Evolutionary conservation across 2,113 vertebrate genomes (phyloP), one percentile per base, ranked within the genome.

Genomic region (Dipodomys stephensi): DNA sequence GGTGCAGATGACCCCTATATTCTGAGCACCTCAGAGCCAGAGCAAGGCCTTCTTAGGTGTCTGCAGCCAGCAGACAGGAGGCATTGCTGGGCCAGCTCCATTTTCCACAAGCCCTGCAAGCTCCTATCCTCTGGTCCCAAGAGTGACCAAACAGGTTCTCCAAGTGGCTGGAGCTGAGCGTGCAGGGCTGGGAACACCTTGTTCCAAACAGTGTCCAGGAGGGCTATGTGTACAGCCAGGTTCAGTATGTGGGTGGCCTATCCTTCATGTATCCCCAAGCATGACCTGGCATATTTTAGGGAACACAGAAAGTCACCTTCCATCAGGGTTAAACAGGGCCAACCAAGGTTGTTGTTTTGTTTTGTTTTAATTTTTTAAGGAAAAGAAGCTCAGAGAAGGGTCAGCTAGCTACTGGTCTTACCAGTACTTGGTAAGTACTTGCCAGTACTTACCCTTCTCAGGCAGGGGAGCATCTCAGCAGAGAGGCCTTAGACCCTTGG

Each of bases 101-200:
- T 65, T 60, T 53, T 62, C n/a, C 13, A 64, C 6, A 22, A 68
- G 44, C 68, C 5, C 4, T 0, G 15, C 72, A 13, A 87, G 44
- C 83, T 82, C 35, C 30, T 6, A 13, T 62, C 83, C 82, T 62
- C 23, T 18, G 44, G 27, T 49, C 15, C 64, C 4, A n/a, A 65
- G 62, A 91, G 93, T 83, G 72, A 74, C 57, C 91, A n/a, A 69
- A 95, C 96, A 78, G 94, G 95, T 95, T 96, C n/a, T 91, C n/a
- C 92, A 6, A 49, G 95, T 62, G 32, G 35, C n/a, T 2, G 32
- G 35, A 80, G 65, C 82, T 13, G 28, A 67, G 44, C 16, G 1
- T 69, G 82, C 79, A n/a, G 68, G 16, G 64, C 67, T 13, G 2
- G 83, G 93, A 95, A 96, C 92, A 35, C 3, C 28, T 27, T 39